Percentiles rank a stretch among this genome's conserved stretches.
phyloP scores from a whole-genome alignment of 1,140 invertebrate genomes.

The Pygmarrhopalites habei region DNA sequence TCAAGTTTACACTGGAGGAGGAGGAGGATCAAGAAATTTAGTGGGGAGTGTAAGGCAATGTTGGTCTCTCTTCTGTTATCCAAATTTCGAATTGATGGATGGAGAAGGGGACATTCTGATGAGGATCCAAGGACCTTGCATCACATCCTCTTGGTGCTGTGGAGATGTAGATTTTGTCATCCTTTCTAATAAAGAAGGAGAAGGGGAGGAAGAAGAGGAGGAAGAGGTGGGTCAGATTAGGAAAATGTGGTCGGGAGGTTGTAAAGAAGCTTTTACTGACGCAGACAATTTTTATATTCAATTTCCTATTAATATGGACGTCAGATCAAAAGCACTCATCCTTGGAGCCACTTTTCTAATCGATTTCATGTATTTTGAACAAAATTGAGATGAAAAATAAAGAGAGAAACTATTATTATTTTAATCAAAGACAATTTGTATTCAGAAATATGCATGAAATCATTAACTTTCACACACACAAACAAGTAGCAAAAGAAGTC shows the following conservation, averaged over 20 bases:
- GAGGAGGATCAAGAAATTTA: no score
- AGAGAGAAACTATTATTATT: no score
- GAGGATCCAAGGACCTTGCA: conserved; percentile 73
- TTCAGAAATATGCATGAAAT: no score
- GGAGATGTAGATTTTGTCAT: conserved; percentile 66
- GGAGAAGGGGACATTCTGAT: conserved; percentile 65
- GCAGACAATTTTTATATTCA: conserved; percentile 61
- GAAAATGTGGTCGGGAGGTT: conserved; percentile 65
- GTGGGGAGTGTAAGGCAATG: conserved; percentile 67
- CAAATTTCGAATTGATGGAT: conserved; percentile 71
- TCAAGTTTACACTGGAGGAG: conserved; percentile 23
- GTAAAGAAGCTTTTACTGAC: conserved; percentile 60
- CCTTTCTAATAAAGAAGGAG: conserved; percentile 12
- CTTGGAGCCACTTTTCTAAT: conserved; percentile 52
- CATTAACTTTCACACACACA: no score
- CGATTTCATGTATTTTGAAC: conserved; percentile 20
- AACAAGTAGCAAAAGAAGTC: no score
- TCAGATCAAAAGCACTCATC: conserved; percentile 69
- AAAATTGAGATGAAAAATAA: no score
- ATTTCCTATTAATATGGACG: conserved; percentile 71
- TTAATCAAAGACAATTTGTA: no score
- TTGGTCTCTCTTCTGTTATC: conserved; percentile 56
- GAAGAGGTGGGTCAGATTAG: conserved; percentile 56
- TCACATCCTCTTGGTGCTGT: conserved; percentile 67
- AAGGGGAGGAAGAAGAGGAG: no score